A percentile compares a stretch with the other conserved stretches of the same genome.
Conservation (phyloP, 2,888 invertebrate genomes). For the Plebejus melissa region DNA sequence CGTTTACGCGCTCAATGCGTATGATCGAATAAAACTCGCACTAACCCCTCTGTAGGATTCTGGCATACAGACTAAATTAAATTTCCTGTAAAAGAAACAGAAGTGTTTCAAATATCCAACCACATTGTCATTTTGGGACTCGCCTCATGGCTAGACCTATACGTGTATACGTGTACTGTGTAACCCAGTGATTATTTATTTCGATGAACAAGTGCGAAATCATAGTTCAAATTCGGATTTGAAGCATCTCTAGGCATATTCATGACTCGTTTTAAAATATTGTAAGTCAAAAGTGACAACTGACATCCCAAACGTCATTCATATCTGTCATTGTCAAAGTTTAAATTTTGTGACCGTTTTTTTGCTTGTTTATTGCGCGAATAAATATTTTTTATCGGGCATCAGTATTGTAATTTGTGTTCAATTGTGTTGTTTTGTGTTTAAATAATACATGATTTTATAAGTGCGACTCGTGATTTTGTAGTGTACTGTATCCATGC, state of each 20-base stretch:
- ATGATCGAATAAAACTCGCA: too few relatives aligned
- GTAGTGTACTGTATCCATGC: slow-evolving; percentile 26
- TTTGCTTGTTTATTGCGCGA: not conserved
- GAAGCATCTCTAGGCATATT: not conserved
- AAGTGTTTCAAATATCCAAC: too few relatives aligned
- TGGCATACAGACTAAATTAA: too few relatives aligned
- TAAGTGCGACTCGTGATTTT: not conserved
- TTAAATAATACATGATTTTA: not conserved
- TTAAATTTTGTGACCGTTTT: slow-evolving; percentile 8
- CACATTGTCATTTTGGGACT: too few relatives aligned
- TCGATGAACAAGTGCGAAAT: too few relatives aligned
- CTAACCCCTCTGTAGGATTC: too few relatives aligned
- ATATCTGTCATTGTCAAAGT: not conserved
- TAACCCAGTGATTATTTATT: too few relatives aligned
- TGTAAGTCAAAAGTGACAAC: not conserved
- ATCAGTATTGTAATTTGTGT: not conserved
- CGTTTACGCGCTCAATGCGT: too few relatives aligned
- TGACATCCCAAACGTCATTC: not conserved
- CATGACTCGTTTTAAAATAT: not conserved
- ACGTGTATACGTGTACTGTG: too few relatives aligned
- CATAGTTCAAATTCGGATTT: too few relatives aligned
- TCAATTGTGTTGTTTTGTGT: not conserved
- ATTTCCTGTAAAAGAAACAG: too few relatives aligned
- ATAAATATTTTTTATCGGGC: not conserved
- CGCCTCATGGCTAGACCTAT: too few relatives aligned